Conservation (phyloP, 2,888 invertebrate genomes). For the Achlya flavicornis region DNA sequence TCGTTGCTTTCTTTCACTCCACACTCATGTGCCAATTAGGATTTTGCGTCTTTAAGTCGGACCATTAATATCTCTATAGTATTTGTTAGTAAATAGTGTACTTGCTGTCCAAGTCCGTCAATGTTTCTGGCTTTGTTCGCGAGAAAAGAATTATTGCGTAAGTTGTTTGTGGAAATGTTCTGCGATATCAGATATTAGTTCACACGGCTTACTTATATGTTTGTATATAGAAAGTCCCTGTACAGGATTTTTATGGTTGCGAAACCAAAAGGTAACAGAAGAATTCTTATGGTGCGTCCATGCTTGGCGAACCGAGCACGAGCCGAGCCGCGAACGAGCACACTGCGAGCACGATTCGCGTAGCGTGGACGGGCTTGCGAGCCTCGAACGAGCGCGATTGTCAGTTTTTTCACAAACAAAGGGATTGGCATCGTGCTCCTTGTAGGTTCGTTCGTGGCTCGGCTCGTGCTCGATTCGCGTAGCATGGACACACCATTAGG, state of each 20-base stretch:
- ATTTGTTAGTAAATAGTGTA: constrained; percentile 36
- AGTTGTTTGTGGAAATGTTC: constrained; percentile 23
- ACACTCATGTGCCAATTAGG: constrained; percentile 10
- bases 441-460: too few relatives aligned
- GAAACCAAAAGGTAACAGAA: too few relatives aligned
- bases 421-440: too few relatives aligned
- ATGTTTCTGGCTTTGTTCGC: constrained; percentile 30
- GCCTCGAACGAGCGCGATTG: too few relatives aligned
- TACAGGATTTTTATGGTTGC: neutral
- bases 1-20: constrained; percentile 10
- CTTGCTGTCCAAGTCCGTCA: constrained; percentile 31
- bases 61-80: constrained; percentile 44
- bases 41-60: constrained; percentile 29
- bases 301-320: too few relatives aligned
- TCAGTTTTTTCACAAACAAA: too few relatives aligned
- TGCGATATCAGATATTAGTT: constrained; percentile 12
- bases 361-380: too few relatives aligned
- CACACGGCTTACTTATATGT: constrained; percentile 21
- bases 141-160: constrained; percentile 41
- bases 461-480: too few relatives aligned
- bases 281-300: too few relatives aligned
- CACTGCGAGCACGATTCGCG: too few relatives aligned
- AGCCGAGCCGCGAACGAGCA: too few relatives aligned
- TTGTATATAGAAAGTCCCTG: constrained; percentile 26
- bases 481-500: too few relatives aligned